Percentiles rank a stretch among this genome's conserved stretches.
Conservation (phyloP, 1,140 invertebrate species). For the Triops cancriformis region DNA sequence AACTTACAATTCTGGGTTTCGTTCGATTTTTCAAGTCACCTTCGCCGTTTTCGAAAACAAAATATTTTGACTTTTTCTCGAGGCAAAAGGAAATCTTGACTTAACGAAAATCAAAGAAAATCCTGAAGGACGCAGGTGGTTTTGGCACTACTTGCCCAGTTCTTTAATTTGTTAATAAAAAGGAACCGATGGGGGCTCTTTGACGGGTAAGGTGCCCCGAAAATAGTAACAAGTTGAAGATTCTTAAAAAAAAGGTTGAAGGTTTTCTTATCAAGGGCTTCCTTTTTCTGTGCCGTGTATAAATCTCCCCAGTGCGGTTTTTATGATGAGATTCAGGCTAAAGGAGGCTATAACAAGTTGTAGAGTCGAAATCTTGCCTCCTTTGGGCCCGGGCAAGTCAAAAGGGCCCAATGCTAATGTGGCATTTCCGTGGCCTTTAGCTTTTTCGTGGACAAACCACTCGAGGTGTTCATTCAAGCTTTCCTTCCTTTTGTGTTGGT, state of each 20-base stretch:
- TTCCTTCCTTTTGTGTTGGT: background rate
- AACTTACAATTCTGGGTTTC: background rate
- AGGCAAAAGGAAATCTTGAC: too few relatives aligned
- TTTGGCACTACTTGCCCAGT: background rate
- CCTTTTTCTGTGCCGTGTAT: background rate
- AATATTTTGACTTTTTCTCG: background rate
- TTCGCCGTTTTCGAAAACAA: background rate
- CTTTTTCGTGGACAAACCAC: background rate
- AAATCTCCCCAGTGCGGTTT: background rate
- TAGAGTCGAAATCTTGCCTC: background rate
- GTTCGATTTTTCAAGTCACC: too few relatives aligned
- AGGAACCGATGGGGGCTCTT: background rate
- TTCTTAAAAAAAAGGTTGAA: too few relatives aligned
- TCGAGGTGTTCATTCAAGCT: constrained; percentile 1
- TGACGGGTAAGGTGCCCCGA: background rate
- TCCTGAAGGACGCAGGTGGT: background rate
- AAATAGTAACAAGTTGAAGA: background rate
- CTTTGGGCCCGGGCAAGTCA: background rate
- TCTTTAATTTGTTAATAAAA: background rate
- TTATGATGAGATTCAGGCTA: constrained; percentile 14
- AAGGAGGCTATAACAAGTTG: background rate
- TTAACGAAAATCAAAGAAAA: background rate
- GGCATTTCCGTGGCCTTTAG: constrained; percentile 26
- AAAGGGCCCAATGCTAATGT: constrained; percentile 25
- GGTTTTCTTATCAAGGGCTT: background rate